Evolutionary conservation across 2,113 vertebrate species (phyloP).

Genomic region (Prionailurus bengalensis): DNA sequence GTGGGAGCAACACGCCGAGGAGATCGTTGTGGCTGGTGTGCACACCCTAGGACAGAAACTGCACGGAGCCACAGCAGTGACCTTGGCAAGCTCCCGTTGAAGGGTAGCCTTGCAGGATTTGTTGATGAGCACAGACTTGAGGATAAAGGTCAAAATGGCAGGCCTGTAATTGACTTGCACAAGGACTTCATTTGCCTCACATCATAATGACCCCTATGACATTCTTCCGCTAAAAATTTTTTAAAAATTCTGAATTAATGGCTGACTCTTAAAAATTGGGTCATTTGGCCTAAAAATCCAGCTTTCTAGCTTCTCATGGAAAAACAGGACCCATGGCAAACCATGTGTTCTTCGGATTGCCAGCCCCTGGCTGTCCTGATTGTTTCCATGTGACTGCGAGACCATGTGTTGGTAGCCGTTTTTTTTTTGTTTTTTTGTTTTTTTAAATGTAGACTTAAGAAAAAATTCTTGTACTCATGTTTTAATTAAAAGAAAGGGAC

Average conservation of each 20-base stretch:
- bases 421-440: not conserved
- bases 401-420: not conserved
- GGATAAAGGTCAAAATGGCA: not conserved
- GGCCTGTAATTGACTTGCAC: not conserved
- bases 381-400: not conserved
- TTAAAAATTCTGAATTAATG: not conserved
- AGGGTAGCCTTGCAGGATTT: not conserved
- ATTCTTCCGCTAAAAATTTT: not conserved
- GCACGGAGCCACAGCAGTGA: too few species aligned
- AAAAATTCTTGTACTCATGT: not conserved
- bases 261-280: not conserved
- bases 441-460: not conserved
- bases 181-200: not conserved
- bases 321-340: not conserved
- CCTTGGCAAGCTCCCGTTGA: fast-evolving
- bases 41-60: not conserved
- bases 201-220: not conserved
- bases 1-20: fast-evolving
- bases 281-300: not conserved
- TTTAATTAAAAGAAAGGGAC: not conserved
- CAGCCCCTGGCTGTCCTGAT: not conserved
- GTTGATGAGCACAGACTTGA: not conserved
- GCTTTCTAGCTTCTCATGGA: not conserved
- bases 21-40: not conserved
- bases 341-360: not conserved